Conservation (phyloP, 2,113 vertebrate species). For the Tyto alba region DNA sequence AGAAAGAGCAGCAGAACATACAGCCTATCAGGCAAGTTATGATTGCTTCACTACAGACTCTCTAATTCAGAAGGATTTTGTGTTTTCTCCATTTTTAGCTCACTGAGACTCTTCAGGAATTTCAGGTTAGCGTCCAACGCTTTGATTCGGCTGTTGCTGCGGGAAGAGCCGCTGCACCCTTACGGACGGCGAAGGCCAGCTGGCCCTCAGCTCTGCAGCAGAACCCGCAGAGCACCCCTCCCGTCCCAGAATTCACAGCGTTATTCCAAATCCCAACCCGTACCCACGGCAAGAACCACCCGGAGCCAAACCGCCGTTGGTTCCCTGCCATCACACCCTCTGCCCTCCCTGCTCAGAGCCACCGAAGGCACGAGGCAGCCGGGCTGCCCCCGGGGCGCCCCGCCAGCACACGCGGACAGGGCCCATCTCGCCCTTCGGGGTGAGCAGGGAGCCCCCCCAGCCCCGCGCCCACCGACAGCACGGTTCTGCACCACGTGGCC, state of each 20-base stretch:
- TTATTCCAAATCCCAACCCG: neutral
- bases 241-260: neutral
- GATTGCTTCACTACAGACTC: neutral
- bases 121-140: neutral
- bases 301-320: neutral
- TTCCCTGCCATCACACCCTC: neutral
- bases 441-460: no score
- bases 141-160: rapidly evolving
- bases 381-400: neutral
- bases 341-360: neutral
- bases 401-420: rapidly evolving
- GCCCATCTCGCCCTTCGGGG: no score
- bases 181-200: rapidly evolving
- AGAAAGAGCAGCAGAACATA: neutral
- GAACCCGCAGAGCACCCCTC: rapidly evolving
- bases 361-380: neutral
- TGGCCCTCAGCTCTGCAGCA: neutral
- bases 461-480: neutral
- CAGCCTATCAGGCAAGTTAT: neutral
- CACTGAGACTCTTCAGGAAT: neutral
- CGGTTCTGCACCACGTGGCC: neutral
- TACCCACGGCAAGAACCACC: neutral
- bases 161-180: neutral
- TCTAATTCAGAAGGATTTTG: neutral
- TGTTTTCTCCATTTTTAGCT: neutral